A percentile compares a stretch with the other conserved stretches of the same genome.
phyloP scores from a whole-genome alignment of 1,140 invertebrate species.

The Euwallacea fornicatus region DNA sequence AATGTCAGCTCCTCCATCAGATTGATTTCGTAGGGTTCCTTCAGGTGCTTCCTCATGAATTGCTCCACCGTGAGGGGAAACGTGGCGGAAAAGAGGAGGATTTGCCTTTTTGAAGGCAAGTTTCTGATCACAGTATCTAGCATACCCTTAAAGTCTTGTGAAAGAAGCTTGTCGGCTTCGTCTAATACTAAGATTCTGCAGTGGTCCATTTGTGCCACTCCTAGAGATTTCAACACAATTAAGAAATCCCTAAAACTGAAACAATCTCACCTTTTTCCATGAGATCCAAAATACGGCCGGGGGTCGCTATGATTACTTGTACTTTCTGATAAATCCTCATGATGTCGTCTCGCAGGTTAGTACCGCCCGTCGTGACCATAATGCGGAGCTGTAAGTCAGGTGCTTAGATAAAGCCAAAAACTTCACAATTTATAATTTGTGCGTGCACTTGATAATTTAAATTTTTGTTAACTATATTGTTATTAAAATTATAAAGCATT shows the following conservation, averaged over 20 bases:
- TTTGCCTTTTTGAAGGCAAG: constrained; percentile 94
- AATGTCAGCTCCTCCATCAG: constrained; percentile 99
- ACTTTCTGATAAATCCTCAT: constrained; percentile 99
- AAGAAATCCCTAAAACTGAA: constrained; percentile 45
- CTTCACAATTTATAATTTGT: too few species aligned
- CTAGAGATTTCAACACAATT: constrained; percentile 48
- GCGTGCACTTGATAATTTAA: not conserved
- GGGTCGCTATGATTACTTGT: constrained; percentile 98
- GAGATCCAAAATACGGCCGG: constrained; percentile 98
- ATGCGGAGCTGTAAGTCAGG: constrained; percentile 68
- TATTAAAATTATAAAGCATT: not conserved
- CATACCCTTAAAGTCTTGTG: constrained; percentile 99
- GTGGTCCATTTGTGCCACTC: constrained; percentile 90
- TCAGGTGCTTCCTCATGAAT: constrained; percentile 97
- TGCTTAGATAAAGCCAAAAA: not conserved
- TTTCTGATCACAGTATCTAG: constrained; percentile 85
- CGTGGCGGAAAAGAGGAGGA: constrained; percentile 98
- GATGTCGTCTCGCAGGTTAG: constrained; percentile 98
- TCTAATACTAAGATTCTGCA: constrained; percentile 97
- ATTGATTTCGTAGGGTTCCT: constrained; percentile 98
- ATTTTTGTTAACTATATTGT: not conserved
- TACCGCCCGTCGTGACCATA: constrained; percentile 98
- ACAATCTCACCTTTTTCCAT: constrained; percentile 81
- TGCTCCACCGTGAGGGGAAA: constrained; percentile 99
- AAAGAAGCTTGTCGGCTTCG: constrained; percentile 98